These are phyloP conservation scores for Ranitomeya variabilis DNA, from an alignment of 2,113 vertebrate species.

Conservation along the genomic window DNA sequence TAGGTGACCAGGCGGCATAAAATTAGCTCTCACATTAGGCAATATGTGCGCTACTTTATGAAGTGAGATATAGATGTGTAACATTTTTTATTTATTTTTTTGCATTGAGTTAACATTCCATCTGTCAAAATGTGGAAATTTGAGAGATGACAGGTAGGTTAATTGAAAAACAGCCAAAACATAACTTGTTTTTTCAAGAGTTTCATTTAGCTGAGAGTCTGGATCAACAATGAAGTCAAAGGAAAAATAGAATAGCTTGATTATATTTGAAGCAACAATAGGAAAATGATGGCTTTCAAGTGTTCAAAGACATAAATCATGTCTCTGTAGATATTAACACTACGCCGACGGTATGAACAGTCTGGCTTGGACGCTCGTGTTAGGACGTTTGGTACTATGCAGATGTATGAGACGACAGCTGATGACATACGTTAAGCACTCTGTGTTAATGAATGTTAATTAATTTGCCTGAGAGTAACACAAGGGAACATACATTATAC, in stretches of 20 bases:
- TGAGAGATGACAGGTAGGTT: constrained; percentile 66
- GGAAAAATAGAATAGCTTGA: constrained; percentile 59
- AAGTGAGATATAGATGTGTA: constrained; percentile 56
- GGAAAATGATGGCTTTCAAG: constrained; percentile 34
- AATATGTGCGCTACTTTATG: constrained; percentile 45
- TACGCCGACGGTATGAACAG: not conserved
- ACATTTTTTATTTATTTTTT: constrained; percentile 59
- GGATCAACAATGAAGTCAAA: constrained; percentile 62
- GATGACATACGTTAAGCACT: constrained; percentile 50
- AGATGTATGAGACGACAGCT: constrained; percentile 15
- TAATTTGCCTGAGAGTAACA: not conserved
- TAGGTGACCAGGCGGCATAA: constrained; percentile 38
- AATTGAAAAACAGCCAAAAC: constrained; percentile 60
- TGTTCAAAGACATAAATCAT: constrained; percentile 46
- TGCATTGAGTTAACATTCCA: constrained; percentile 69
- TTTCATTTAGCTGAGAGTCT: constrained; percentile 60
- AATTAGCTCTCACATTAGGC: constrained; percentile 53
- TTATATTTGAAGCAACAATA: constrained; percentile 51
- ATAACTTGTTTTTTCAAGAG: constrained; percentile 69
- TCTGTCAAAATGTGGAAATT: constrained; percentile 69
- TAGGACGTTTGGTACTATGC: constrained; percentile 28
- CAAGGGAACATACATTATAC: not conserved
- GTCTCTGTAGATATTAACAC: constrained; percentile 44
- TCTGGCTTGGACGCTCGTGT: not conserved
- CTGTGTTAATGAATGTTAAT: not conserved